phyloP scores from a whole-genome alignment of 37 sponge, comb jelly and placozoan genomes.

The Dysidea cf. avara region DNA sequence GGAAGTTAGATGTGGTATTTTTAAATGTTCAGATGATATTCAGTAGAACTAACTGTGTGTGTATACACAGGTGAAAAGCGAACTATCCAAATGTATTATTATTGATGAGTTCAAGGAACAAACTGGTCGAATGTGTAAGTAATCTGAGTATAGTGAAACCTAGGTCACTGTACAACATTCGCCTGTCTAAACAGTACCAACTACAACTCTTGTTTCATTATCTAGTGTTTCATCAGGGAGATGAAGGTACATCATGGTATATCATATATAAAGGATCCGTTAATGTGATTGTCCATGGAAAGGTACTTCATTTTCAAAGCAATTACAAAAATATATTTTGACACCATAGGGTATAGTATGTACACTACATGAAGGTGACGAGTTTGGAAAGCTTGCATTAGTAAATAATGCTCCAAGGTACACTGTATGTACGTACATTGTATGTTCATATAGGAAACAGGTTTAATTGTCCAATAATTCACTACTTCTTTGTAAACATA shows the following conservation, averaged over 20 bases:
- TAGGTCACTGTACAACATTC: too few species aligned
- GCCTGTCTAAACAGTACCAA: too few species aligned
- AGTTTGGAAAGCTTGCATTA: conserved; percentile 86
- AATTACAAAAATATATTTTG: neutral
- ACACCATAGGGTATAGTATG: conserved; percentile 75
- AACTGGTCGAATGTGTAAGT: too few species aligned
- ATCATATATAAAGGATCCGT: conserved; percentile 86
- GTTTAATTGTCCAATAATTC: neutral
- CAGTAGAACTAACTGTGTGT: conserved; percentile 8
- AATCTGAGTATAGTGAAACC: too few species aligned
- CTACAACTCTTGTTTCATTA: too few species aligned
- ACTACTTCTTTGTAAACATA: conserved; percentile 1
- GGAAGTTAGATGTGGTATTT: too few species aligned
- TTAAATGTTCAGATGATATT: too few species aligned
- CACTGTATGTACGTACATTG: conserved; percentile 8
- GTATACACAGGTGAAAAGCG: conserved; percentile 17
- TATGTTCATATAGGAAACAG: neutral
- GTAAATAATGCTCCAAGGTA: conserved; percentile 68
- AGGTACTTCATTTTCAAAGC: conserved; percentile 39
- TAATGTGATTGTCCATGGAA: conserved; percentile 76
- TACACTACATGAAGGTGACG: conserved; percentile 84
- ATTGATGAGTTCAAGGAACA: too few species aligned
- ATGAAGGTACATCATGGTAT: conserved; percentile 83
- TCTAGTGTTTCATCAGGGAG: conserved; percentile 84
- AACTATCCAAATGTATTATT: too few species aligned